Evolutionary conservation across 1,140 invertebrate genomes (phyloP).

Genomic region (Magallana ariakensis): DNA sequence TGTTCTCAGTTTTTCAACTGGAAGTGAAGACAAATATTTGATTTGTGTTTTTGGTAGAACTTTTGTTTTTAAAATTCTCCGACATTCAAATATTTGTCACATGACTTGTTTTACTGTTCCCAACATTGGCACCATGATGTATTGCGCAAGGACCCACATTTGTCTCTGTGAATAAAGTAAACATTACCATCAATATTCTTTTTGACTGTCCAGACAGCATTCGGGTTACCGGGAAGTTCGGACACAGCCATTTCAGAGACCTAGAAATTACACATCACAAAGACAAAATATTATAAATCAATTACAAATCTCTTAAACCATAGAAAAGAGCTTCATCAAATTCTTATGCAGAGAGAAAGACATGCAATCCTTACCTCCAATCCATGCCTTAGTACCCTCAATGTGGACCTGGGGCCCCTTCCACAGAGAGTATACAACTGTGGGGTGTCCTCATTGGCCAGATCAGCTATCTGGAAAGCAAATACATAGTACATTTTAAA

Average conservation of each 20-base stretch:
- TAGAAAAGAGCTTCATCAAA: too few species aligned
- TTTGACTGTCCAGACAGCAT: constrained; percentile 99
- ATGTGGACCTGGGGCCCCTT: constrained; percentile 93
- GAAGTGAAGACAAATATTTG: constrained; percentile 29
- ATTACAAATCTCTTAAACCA: neutral
- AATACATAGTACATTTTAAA: neutral
- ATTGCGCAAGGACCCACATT: constrained; percentile 22
- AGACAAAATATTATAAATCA: neutral
- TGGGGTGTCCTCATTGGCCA: constrained; percentile 98
- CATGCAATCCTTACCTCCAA: constrained; percentile 85
- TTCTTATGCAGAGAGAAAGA: too few species aligned
- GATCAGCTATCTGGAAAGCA: constrained; percentile 80
- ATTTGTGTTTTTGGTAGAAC: neutral
- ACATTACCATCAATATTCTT: constrained; percentile 93
- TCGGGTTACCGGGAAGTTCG: constrained; percentile 98
- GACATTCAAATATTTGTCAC: constrained; percentile 8
- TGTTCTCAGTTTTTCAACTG: constrained; percentile 36
- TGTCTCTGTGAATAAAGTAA: constrained; percentile 29
- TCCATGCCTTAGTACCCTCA: constrained; percentile 96
- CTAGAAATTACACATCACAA: constrained; percentile 62
- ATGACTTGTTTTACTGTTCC: neutral
- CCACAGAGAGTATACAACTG: constrained; percentile 98
- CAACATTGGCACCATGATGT: constrained; percentile 10
- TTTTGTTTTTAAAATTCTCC: neutral
- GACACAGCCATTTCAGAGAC: constrained; percentile 99